Base-by-base conservation (phyloP, 2,888 invertebrate genomes). In the Drosophila pegasa region DNA sequence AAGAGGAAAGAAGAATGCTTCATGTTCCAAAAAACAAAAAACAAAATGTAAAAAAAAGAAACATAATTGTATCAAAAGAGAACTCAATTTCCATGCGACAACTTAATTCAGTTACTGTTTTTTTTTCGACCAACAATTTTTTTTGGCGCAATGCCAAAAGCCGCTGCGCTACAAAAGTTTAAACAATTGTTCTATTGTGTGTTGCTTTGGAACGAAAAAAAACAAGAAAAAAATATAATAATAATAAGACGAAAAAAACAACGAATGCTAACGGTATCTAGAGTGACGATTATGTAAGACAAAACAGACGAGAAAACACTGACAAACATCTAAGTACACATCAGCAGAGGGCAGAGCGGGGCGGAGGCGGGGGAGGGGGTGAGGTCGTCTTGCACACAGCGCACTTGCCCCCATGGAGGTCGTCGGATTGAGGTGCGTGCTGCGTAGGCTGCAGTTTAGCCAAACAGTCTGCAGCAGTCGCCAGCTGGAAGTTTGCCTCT, bases 211-310 rank as follows among this genome's bases (percentile, higher is more conserved):
- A 80, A 72, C 80, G 75, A 75, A 83, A 75, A 74, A 66, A 57
- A 69, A 69, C 62, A 45, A 29, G 9, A 62, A 45, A 56, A 43
- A n/a, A 50, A 60, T 57, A 58, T 35, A 22, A 7, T 20, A 50
- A 33, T 33, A 33, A 48, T 16, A 48, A 20, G 14, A 16, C 16
- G n/a, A 33, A n/a, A 22, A n/a, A 35, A 25, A 35, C 14, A 25
- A 16, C 33, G 62, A 80, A 71, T 68, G 64, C 71, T 79, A 80
- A 75, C 84, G 72, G 83, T 88, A 84, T 75, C 84, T 85, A 75
- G 87, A 85, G 87, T 84, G 84, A 88, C 82, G 89, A 88, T 88
- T 86, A 88, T 86, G 85, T 88, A 86, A 86, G 87, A 79, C 79
- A 88, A 85, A 84, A 78, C 71, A 83, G 68, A 76, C 68, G 55